A percentile compares a stretch with the other conserved stretches of the same genome.
Evolutionary conservation across 2,797 vertebrate species (phyloP).

Genomic region (Siniperca obscura): DNA sequence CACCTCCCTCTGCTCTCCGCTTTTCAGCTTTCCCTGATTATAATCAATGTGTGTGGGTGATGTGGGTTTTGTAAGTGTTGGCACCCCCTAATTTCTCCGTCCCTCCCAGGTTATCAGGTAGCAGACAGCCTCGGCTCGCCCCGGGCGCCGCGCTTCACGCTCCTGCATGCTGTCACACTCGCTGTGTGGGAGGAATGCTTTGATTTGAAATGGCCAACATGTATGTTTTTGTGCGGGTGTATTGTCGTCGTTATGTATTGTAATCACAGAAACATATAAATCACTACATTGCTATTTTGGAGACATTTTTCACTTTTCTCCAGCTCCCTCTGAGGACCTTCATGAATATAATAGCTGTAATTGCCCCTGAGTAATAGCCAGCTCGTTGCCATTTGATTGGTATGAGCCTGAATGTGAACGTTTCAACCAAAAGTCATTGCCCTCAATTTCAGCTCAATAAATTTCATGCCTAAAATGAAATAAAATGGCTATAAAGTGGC

Average conservation of each 20-base stretch:
- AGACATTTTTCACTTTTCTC: not conserved
- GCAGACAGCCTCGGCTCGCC: not conserved
- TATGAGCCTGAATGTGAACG: constrained; percentile 1
- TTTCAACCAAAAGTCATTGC: constrained; percentile 16
- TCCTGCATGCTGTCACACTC: not conserved
- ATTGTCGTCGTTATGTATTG: too few species aligned
- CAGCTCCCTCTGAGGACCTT: not conserved
- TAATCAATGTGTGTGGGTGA: constrained; percentile 50
- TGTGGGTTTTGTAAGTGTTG: constrained; percentile 14
- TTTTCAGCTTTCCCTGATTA: constrained; percentile 46
- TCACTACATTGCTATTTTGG: constrained; percentile 2
- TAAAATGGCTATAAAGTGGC: too few species aligned
- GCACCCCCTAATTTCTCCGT: constrained; percentile 15
- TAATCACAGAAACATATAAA: constrained; percentile 5
- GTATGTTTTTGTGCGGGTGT: not conserved
- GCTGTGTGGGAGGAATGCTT: not conserved
- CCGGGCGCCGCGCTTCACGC: not conserved
- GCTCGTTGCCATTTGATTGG: constrained; percentile 11
- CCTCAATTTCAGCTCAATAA: not conserved
- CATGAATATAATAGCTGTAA: constrained; percentile 14
- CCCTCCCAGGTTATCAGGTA: constrained; percentile 43
- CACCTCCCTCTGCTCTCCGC: not conserved
- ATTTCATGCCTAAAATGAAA: not conserved
- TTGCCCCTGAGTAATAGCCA: constrained; percentile 2
- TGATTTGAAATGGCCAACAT: constrained; percentile 6